Evolutionary conservation across 2,888 invertebrate genomes (phyloP), one percentile per base, ranked within the genome.

Genomic region (Amphimallon solstitiale): DNA sequence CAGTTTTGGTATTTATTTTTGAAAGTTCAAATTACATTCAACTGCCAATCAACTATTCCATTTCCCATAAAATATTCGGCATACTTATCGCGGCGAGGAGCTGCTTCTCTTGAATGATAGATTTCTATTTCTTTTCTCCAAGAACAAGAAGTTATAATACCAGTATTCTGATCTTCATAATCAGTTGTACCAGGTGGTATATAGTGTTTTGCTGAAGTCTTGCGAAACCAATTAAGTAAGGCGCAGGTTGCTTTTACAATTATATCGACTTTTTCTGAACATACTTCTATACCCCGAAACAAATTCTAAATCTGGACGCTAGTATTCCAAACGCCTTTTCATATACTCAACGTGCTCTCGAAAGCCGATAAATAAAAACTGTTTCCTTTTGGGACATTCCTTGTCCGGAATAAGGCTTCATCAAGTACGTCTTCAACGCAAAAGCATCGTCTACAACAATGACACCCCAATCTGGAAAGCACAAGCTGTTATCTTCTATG

Each of bases 341-440:
- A 7, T 1, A 15, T 14, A 14, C 19, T 45, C 45, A 12, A 7
- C 45, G 45, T 9, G 12, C 12, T 19, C 45, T 45, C 15, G 9
- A 17, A n/a, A 45, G 45, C 15, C 10, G 45, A 19, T 45, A 45
- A 45, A n/a, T 45, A 2, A 14, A 45, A n/a, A n/a, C 12, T 45
- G 7, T 45, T 14, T 45, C 12, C 2, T 15, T 15, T 19, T 15
- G 15, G 45, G 17, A 19, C 15, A 45, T 15, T n/a, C 19, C 9
- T 17, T 45, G 15, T 45, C 12, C n/a, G 7, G 45, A 45, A 19
- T 45, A 45, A 45, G 14, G 45, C 45, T 45, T 45, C n/a, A 45
- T 45, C 15, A 45, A 17, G 19, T 45, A 10, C 45, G 2, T 10
- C 45, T 14, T 4, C 19, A 14, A 12, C 19, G 45, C 17, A 45